Evolutionary conservation across 2,888 invertebrate genomes (phyloP).

Genomic region (Timema podura): DNA sequence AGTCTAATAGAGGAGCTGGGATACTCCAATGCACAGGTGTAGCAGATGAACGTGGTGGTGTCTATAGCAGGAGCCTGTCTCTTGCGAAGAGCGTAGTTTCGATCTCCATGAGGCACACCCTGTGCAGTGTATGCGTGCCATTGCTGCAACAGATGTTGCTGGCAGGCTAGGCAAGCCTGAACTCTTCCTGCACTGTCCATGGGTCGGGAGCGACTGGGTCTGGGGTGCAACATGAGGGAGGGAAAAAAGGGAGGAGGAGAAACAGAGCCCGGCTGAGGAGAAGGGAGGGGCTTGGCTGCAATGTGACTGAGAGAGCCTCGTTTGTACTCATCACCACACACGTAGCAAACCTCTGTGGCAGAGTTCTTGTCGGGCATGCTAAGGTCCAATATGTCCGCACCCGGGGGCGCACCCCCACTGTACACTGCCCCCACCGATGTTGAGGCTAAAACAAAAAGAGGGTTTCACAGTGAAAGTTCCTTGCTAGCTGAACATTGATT

Average conservation of each 20-base stretch:
- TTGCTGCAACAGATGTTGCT: constrained; percentile 79
- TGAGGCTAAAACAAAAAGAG: too few species aligned
- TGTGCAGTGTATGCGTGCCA: constrained; percentile 75
- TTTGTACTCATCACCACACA: constrained; percentile 84
- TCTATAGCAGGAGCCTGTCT: constrained; percentile 62
- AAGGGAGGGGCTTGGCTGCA: constrained; percentile 53
- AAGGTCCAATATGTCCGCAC: constrained; percentile 79
- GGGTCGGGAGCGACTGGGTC: constrained; percentile 79
- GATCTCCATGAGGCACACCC: constrained; percentile 69
- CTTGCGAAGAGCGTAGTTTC: constrained; percentile 76
- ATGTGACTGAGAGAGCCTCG: constrained; percentile 74
- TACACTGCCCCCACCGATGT: constrained; percentile 18
- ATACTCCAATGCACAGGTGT: constrained; percentile 80
- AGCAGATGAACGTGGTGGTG: constrained; percentile 77
- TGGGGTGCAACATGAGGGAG: constrained; percentile 64
- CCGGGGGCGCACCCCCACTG: constrained; percentile 45
- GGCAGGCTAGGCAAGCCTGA: constrained; percentile 79
- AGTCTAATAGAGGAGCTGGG: constrained; percentile 75
- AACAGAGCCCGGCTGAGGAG: constrained; percentile 40
- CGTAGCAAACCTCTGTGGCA: constrained; percentile 83
- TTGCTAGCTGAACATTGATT: too few species aligned
- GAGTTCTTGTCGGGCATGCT: constrained; percentile 93
- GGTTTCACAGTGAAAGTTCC: too few species aligned
- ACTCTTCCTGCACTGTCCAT: constrained; percentile 73
- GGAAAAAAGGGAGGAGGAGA: constrained; percentile 43